phyloP scores from a whole-genome alignment of 1,140 invertebrate genomes.

The Drosophila melanica region DNA sequence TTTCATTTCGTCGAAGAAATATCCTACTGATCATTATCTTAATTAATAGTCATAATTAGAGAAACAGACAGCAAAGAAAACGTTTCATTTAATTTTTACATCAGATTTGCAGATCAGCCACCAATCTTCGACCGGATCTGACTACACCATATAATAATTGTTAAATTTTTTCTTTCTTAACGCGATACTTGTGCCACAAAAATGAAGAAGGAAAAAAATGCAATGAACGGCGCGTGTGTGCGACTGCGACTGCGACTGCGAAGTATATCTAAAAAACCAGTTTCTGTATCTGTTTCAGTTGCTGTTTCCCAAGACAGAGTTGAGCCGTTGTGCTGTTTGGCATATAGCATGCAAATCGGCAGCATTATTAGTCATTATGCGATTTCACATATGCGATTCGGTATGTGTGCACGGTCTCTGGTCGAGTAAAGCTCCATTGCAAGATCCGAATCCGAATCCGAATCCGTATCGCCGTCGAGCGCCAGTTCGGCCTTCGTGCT shows the following conservation, averaged over 20 bases:
- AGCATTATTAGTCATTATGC: constrained; percentile 59
- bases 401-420: constrained; percentile 7
- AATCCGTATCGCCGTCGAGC: constrained; percentile 8
- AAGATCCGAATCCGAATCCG: not conserved
- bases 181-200: constrained; percentile 4
- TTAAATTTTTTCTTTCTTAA: constrained; percentile 30
- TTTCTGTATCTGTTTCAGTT: constrained; percentile 33
- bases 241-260: not conserved
- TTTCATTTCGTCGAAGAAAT: not conserved
- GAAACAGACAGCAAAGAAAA: constrained; percentile 19
- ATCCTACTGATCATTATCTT: not conserved
- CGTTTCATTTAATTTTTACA: constrained; percentile 16
- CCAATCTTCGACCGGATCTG: constrained; percentile 38
- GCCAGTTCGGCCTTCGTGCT: constrained; percentile 42
- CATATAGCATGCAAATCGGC: constrained; percentile 56
- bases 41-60: constrained; percentile 4
- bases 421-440: constrained; percentile 18
- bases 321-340: constrained; percentile 23
- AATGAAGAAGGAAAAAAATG: constrained; percentile 12
- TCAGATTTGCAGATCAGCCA: constrained; percentile 8
- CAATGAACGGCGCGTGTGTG: constrained; percentile 1
- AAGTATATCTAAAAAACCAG: constrained; percentile 30
- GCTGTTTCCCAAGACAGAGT: constrained; percentile 31
- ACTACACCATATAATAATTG: constrained; percentile 35
- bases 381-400: constrained; percentile 5